These are phyloP conservation scores for Corydoras sp. DNA, from an alignment of 2,113 vertebrate genomes.

Conservation along the genomic window DNA sequence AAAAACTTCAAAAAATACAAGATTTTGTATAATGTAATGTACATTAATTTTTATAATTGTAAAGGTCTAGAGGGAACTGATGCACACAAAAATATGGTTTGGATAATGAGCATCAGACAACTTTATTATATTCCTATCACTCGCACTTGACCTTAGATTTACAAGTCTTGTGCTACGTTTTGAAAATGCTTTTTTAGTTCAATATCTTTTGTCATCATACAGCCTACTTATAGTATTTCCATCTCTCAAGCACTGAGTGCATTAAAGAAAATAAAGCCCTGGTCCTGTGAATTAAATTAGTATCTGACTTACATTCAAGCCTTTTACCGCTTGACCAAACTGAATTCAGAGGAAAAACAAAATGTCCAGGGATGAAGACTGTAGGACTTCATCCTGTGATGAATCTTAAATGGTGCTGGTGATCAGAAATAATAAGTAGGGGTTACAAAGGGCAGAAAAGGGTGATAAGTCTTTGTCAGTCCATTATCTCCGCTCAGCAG, in stretches of 20 bases:
- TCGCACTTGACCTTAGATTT: slow-evolving; percentile 63
- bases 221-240: slow-evolving; percentile 22
- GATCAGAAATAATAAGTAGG: slow-evolving; percentile 38
- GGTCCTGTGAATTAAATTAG: slow-evolving; percentile 35
- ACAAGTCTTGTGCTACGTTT: slow-evolving; percentile 45
- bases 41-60: no score
- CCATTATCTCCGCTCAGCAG: slow-evolving; percentile 40
- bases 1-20: no score
- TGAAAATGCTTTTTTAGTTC: slow-evolving; percentile 45
- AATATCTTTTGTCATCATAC: slow-evolving; percentile 29
- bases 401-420: slow-evolving; percentile 27
- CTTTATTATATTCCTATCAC: slow-evolving; percentile 59
- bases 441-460: slow-evolving; percentile 22
- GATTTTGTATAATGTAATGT: no score
- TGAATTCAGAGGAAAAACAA: background rate
- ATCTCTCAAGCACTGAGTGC: background rate
- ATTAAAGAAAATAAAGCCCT: slow-evolving; percentile 20
- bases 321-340: slow-evolving; percentile 17
- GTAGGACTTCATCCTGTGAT: slow-evolving; percentile 6
- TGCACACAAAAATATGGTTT: slow-evolving; percentile 10
- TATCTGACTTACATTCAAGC: slow-evolving; percentile 21
- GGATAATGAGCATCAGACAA: slow-evolving; percentile 34
- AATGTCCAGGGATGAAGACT: slow-evolving; percentile 9
- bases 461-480: slow-evolving; percentile 37
- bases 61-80: background rate